Conservation (phyloP, 2,113 vertebrate species). For the Danionella cerebrum region DNA sequence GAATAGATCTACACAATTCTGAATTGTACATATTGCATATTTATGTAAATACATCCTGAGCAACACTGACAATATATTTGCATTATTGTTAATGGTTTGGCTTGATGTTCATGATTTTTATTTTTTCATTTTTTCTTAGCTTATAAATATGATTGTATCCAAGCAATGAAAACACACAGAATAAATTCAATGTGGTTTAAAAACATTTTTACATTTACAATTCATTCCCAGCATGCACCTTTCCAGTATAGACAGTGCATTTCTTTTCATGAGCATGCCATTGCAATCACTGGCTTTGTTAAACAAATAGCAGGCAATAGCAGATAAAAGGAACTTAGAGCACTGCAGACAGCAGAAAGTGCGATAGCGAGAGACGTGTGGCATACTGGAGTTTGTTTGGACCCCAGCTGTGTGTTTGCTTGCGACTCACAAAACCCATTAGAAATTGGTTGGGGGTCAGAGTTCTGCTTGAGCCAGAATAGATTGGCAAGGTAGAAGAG, state of each 20-base stretch:
- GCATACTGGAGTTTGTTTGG: slow-evolving; percentile 67
- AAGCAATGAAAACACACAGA: too few species aligned
- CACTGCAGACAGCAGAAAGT: slow-evolving; percentile 20
- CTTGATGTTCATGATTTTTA: too few species aligned
- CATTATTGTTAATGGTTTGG: too few species aligned
- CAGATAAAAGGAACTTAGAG: background rate
- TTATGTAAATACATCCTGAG: too few species aligned
- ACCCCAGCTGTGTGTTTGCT: slow-evolving; percentile 68
- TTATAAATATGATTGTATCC: too few species aligned
- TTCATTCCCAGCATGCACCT: too few species aligned
- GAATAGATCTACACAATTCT: too few species aligned
- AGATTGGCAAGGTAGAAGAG: slow-evolving; percentile 51
- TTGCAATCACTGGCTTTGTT: background rate
- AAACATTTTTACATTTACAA: too few species aligned
- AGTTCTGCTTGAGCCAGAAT: slow-evolving; percentile 53
- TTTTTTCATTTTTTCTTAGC: too few species aligned
- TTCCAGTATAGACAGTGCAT: background rate
- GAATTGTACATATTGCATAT: too few species aligned
- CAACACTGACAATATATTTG: too few species aligned
- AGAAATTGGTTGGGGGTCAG: slow-evolving; percentile 67
- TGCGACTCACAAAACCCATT: slow-evolving; percentile 66
- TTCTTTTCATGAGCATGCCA: background rate
- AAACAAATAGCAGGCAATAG: background rate
- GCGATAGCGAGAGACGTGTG: slow-evolving; percentile 39
- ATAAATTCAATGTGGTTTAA: too few species aligned